These are phyloP conservation scores for Mythimna albipuncta DNA, from an alignment of 2,888 invertebrate genomes.

Conservation along the genomic window DNA sequence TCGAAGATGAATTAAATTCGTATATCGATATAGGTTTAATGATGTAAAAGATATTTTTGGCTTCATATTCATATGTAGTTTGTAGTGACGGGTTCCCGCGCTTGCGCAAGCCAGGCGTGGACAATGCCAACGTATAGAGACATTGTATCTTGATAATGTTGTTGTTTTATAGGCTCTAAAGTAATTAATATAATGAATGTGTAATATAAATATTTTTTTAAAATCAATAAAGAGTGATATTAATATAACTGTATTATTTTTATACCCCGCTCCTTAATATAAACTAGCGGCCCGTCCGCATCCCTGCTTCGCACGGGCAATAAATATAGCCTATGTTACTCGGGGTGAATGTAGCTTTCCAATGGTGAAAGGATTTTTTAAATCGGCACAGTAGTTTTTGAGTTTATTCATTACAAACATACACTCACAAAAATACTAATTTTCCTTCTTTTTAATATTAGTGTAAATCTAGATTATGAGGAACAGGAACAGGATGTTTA, in stretches of 20 bases:
- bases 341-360: too few relatives aligned
- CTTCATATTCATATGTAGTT: conserved; percentile 81
- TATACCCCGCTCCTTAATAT: not conserved
- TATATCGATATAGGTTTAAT: conserved; percentile 79
- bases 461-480: too few relatives aligned
- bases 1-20: conserved; percentile 78
- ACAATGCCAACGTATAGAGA: conserved; percentile 75
- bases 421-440: too few relatives aligned
- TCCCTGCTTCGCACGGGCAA: too few relatives aligned
- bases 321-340: too few relatives aligned
- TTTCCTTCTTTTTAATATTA: too few relatives aligned
- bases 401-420: too few relatives aligned
- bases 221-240: conserved; percentile 91
- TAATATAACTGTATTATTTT: conserved; percentile 73
- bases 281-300: too few relatives aligned
- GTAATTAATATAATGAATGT: conserved; percentile 85
- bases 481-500: too few relatives aligned
- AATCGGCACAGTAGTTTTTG: too few relatives aligned
- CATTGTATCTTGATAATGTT: conserved; percentile 81
- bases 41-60: conserved; percentile 84
- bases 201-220: conserved; percentile 90
- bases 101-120: conserved; percentile 59
- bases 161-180: conserved; percentile 86
- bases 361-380: too few relatives aligned
- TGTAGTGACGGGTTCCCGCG: conserved; percentile 66